A percentile compares a stretch with the other conserved stretches of the same genome.
Evolutionary conservation across 2,888 invertebrate species (phyloP).

Genomic region (Ephialtes manifestator): DNA sequence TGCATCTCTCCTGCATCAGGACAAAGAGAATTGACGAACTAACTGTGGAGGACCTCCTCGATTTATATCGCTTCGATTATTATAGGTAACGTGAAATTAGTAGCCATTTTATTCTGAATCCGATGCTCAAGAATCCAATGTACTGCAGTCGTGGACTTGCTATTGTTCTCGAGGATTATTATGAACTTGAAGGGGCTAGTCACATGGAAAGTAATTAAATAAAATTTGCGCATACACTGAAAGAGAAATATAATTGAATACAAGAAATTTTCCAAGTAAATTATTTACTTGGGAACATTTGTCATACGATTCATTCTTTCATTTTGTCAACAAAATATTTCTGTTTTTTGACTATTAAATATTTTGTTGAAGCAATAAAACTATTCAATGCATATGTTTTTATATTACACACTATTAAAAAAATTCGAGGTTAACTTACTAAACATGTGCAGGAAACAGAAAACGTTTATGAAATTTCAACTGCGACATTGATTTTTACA

Average conservation of each 20-base stretch:
- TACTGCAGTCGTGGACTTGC: not conserved
- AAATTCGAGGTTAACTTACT: too few relatives aligned
- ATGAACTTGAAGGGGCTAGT: not conserved
- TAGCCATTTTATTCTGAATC: not conserved
- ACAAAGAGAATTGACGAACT: not conserved
- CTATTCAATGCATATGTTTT: too few relatives aligned
- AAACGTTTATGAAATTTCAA: too few relatives aligned
- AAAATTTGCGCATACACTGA: not conserved
- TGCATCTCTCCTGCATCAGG: not conserved
- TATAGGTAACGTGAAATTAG: not conserved
- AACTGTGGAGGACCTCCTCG: conserved; percentile 9
- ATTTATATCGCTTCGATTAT: conserved; percentile 35
- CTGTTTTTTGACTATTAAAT: too few relatives aligned
- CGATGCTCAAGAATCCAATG: not conserved
- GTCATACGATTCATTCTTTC: too few relatives aligned
- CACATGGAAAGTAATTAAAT: too few relatives aligned
- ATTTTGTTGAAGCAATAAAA: too few relatives aligned
- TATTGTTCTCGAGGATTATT: not conserved
- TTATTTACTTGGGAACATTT: not conserved
- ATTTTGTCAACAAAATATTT: too few relatives aligned
- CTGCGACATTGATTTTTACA: too few relatives aligned
- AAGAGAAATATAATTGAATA: not conserved
- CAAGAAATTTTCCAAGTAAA: not conserved
- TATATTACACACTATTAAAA: too few relatives aligned
- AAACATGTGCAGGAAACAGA: too few relatives aligned